phyloP scores from a whole-genome alignment of 2,113 vertebrate species.

The Sakesphorus luctuosus region DNA sequence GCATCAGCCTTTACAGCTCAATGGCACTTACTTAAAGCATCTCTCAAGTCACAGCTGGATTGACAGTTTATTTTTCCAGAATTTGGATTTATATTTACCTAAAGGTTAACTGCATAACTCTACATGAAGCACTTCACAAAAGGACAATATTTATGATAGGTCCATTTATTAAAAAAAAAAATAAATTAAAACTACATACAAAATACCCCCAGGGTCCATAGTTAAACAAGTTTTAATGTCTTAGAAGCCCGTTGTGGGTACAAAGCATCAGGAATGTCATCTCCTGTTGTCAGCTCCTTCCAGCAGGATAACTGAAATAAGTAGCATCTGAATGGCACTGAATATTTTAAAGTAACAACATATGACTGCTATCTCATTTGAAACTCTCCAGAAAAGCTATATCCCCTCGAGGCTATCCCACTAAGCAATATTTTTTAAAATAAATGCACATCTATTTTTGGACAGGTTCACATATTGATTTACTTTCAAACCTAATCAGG shows the following conservation, averaged over 20 bases:
- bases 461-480: slow-evolving; percentile 61
- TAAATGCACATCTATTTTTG: slow-evolving; percentile 23
- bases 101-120: background rate
- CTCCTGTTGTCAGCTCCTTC: background rate
- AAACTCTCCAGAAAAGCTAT: slow-evolving; percentile 25
- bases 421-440: slow-evolving; percentile 53
- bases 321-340: background rate
- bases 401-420: slow-evolving; percentile 25
- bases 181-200: background rate
- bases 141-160: background rate
- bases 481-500: slow-evolving; percentile 59
- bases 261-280: background rate
- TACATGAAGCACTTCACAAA: background rate
- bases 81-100: slow-evolving; percentile 14
- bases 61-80: slow-evolving; percentile 13
- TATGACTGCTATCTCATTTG: background rate
- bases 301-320: background rate
- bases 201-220: background rate
- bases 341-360: background rate
- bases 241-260: background rate
- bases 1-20: slow-evolving; percentile 53
- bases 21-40: slow-evolving; percentile 41
- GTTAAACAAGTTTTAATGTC: background rate
- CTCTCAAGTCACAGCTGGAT: slow-evolving; percentile 53
- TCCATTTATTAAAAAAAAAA: background rate